Evolutionary conservation across 2,113 vertebrate species (phyloP), one percentile per base, ranked within the genome.

Genomic region (Fulmarus glacialis): DNA sequence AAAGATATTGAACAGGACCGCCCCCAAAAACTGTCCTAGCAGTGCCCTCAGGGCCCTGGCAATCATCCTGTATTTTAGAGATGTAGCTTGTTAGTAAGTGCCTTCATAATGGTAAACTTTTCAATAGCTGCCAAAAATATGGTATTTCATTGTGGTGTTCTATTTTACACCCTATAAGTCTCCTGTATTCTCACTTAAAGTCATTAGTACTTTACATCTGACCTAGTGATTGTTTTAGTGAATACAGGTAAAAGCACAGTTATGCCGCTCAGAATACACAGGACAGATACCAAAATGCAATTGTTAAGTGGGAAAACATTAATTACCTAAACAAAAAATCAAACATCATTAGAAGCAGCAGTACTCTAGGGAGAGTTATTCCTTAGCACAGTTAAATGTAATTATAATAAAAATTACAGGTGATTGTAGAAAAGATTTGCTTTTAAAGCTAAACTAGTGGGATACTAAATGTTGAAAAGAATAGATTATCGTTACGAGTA

Each of bases 401-500:
- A 70, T 55, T 66, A 4, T 22, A 73, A 87, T 50, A 79, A 63
- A 96, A 95, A 82, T 30, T 72, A 23, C 26, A 82, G 29, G 30
- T 59, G 9, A 19, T 30, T 85, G 15, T 34, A 52, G 29, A 90
- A 95, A 88, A 88, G 72, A 79, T 9, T 75, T 79, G 9, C 17
- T 82, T 87, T 87, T 42, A 82, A 70, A 67, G 15, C 14, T 59
- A 66, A 66, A 45, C 11, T 58, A 55, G 29, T 19, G 38, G 42
- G 14, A 55, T 75, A 71, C 26, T 67, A 71, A 91, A 47, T 43
- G 63, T 14, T 47, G 14, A 82, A 77, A 70, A 77, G 20, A 92
- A 82, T 27, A 32, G 2, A 2, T 56, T 32, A n/a, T 23, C 0
- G 0, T 82, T 87, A 38, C 0, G 0, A 63, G 8, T 42, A 50